Base-by-base conservation (phyloP, 2,888 invertebrate genomes). In the Leptothorax acervorum region DNA sequence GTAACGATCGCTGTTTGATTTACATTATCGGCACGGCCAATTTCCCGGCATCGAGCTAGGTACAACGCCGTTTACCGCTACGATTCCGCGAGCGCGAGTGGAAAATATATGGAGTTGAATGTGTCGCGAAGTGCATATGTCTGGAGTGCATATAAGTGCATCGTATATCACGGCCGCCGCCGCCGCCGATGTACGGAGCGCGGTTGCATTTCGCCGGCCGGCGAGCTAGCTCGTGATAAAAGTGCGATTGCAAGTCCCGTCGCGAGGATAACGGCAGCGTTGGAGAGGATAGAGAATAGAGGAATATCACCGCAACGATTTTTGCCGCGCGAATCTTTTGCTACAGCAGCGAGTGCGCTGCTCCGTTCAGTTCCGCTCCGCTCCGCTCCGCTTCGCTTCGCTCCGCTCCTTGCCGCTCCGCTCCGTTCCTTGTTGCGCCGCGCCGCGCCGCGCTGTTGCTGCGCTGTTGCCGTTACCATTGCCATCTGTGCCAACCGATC, bases 61-160 rank as follows among this genome's bases (percentile, higher is more conserved):
- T 23, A 31, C 39, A 35, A 35, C 12, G 48, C 23, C 15, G 31
- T 60, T 65, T 12, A 15, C 35, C 83, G 18, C 35, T 66, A 35
- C 42, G 45, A n/a, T 78, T 73, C 68, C 48, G 62, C 82, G 76
- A 70, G 57, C 66, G 82, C 57, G 81, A 68, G 71, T 18, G 76
- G 53, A 31, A 85, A 89, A 83, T 89, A 78, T 53, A 57, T 51
- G 55, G 81, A 45, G 35, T 63, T 76, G 35, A 45, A 76, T n/a
- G 53, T 57, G 66, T 71, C 73, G 68, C 74, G 85, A 71, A 63
- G 82, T 87, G 88, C 86, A 75, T 75, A 39, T 89, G 86, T 73
- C 84, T 63, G 74, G 85, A 88, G 92, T 91, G 91, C 89, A 91
- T 87, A 45, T 23, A 90, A 91, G 91, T 92, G 92, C 92, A 91